These are phyloP conservation scores for Vanessa tameamea DNA, from an alignment of 1,140 invertebrate genomes.

Conservation along the genomic window DNA sequence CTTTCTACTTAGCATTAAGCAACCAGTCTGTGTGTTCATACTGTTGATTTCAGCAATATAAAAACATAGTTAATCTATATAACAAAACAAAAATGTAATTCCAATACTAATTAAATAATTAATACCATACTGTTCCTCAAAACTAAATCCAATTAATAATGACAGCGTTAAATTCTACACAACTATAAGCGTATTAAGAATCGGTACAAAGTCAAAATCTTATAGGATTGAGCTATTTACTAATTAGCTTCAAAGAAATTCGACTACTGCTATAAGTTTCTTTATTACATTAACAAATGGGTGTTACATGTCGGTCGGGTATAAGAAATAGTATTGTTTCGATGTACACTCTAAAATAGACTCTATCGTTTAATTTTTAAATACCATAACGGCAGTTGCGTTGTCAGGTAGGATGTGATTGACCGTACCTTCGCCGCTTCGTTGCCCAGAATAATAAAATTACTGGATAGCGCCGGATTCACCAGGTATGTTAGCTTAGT, in stretches of 20 bases:
- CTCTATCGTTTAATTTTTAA: conserved; percentile 12
- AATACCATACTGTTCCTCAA: not conserved
- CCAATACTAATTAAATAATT: not conserved
- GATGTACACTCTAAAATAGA: conserved; percentile 1
- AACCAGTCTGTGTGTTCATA: too few species aligned
- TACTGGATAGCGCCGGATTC: conserved; percentile 22
- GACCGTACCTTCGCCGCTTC: conserved; percentile 32
- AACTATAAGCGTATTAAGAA: conserved; percentile 23
- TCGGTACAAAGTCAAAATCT: conserved; percentile 16
- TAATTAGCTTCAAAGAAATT: conserved; percentile 31
- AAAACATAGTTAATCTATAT: not conserved
- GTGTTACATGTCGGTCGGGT: conserved; percentile 3
- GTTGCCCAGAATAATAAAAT: conserved; percentile 33
- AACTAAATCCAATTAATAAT: not conserved
- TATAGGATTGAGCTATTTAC: conserved; percentile 28
- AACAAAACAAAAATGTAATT: not conserved
- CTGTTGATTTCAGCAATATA: too few species aligned
- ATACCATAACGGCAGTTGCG: conserved; percentile 6
- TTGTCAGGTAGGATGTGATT: conserved; percentile 23
- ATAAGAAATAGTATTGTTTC: conserved; percentile 7
- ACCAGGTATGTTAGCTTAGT: conserved; percentile 18
- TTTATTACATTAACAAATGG: conserved; percentile 11
- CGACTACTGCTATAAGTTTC: conserved; percentile 21
- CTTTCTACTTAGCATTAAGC: too few species aligned
- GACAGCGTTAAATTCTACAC: conserved; percentile 1